These are phyloP conservation scores for Phthorimaea operculella DNA, from an alignment of 1,140 invertebrate species.

Conservation along the genomic window DNA sequence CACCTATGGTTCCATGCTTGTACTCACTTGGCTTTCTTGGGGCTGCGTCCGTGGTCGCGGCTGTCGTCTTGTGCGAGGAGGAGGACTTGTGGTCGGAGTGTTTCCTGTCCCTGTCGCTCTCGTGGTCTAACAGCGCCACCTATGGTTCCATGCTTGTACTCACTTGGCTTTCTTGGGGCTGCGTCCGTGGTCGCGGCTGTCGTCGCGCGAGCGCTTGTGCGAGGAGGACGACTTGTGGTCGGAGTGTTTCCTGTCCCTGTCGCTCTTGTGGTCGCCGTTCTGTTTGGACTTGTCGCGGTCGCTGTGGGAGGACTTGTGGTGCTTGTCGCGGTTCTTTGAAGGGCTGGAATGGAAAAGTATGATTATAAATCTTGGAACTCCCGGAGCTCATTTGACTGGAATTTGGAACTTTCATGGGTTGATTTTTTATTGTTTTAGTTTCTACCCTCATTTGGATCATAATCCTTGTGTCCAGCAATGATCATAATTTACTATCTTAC, in stretches of 20 bases:
- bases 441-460: too few species aligned
- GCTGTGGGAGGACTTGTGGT: constrained; percentile 43
- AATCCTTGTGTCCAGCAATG: too few species aligned
- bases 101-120: constrained; percentile 60
- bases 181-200: constrained; percentile 75
- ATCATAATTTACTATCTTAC: constrained; percentile 14
- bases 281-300: constrained; percentile 41
- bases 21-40: constrained; percentile 75
- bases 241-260: constrained; percentile 59
- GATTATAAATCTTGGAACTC: too few species aligned
- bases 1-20: too few species aligned
- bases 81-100: constrained; percentile 51
- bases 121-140: constrained; percentile 33
- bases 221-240: constrained; percentile 46
- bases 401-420: too few species aligned
- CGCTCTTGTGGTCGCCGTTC: constrained; percentile 61
- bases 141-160: constrained; percentile 13
- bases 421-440: too few species aligned
- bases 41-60: constrained; percentile 72
- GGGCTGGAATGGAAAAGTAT: constrained; percentile 34
- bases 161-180: constrained; percentile 77
- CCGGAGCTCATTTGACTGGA: too few species aligned
- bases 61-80: constrained; percentile 76
- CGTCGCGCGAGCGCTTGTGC: constrained; percentile 77
- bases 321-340: constrained; percentile 63